Base-by-base conservation (phyloP, 2,113 vertebrate genomes). In the Coturnix japonica region DNA sequence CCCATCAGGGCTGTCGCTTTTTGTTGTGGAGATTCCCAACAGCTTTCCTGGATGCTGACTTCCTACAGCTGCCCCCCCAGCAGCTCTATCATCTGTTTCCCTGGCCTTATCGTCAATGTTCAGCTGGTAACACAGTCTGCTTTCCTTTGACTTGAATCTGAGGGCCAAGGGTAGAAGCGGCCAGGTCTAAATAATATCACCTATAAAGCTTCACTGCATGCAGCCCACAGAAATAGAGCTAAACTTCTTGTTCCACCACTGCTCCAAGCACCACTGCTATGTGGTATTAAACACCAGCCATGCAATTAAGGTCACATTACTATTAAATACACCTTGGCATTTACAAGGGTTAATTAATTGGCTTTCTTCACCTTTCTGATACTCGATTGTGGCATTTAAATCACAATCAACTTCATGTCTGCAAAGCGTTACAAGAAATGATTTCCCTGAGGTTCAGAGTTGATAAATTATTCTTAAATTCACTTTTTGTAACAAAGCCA, bases 331-430 rank as follows among this genome's bases (percentile, higher is more conserved):
- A 41, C 65, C 57, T 37, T 25, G 65, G 44, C 46, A 25, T 87
- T 69, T 69, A 33, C 35, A 30, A 33, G 35, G 13, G 56, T 82
- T 49, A 91, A 76, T 73, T 53, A 66, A 31, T 18, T 59, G 30
- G n/a, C 21, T n/a, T 66, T 96, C 82, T 93, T 72, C 35, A 97
- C 98, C 51, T 94, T 97, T 69, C 35, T 19, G 7, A 30, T 20
- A 28, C 9, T 21, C 37, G 26, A 44, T 39, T 37, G 18, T 18
- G 35, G 35, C 35, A 61, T 37, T 61, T 37, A 61, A 61, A 39
- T 37, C 35, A 28, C 16, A 26, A 7, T 61, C 35, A 33, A 20
- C 5, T 0, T 23, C 56, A 44, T 63, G 30, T 47, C 54, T 77
- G 28, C 23, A 15, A 19, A 44, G 15, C 70, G 41, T 72, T 43